These are phyloP conservation scores for Drosophila truncata DNA, from an alignment of 1,140 invertebrate genomes.

Conservation along the genomic window DNA sequence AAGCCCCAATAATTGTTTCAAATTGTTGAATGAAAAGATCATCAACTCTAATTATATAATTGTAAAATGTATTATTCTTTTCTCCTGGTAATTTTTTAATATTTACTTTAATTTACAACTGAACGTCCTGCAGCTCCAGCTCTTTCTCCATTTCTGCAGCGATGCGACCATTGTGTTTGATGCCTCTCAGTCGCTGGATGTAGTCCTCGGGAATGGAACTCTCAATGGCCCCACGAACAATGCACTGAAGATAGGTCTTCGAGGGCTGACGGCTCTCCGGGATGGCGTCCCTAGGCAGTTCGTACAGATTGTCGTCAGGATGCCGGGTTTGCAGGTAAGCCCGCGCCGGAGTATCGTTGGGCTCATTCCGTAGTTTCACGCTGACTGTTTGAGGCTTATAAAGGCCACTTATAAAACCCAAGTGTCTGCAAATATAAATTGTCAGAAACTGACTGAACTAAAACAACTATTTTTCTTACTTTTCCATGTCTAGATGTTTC, in stretches of 20 bases:
- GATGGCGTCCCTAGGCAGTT: slow-evolving; percentile 24
- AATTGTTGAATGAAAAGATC: no score
- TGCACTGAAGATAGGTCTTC: slow-evolving; percentile 72
- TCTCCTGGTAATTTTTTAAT: no score
- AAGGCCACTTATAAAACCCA: slow-evolving; percentile 9
- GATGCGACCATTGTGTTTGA: slow-evolving; percentile 66
- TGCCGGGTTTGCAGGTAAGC: slow-evolving; percentile 61
- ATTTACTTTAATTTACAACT: no score
- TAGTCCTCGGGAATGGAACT: slow-evolving; percentile 65
- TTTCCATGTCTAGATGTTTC: slow-evolving; percentile 64
- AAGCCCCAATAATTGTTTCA: no score
- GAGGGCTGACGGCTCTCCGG: slow-evolving; percentile 62
- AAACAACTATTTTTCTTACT: no score
- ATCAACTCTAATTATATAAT: no score
- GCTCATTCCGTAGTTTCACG: slow-evolving; percentile 30
- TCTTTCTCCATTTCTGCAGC: no score
- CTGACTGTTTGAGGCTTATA: slow-evolving; percentile 59
- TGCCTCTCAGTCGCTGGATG: slow-evolving; percentile 45
- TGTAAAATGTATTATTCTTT: no score
- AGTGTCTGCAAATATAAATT: slow-evolving; percentile 50
- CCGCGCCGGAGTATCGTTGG: slow-evolving; percentile 34
- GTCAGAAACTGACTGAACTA: no score
- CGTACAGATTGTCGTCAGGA: slow-evolving; percentile 48
- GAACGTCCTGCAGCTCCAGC: no score
- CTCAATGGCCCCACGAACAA: slow-evolving; percentile 74